Percentiles rank a stretch among this genome's conserved stretches.
Evolutionary conservation across 1,140 invertebrate species (phyloP).

Genomic region (Caenorhabditis remanei): DNA sequence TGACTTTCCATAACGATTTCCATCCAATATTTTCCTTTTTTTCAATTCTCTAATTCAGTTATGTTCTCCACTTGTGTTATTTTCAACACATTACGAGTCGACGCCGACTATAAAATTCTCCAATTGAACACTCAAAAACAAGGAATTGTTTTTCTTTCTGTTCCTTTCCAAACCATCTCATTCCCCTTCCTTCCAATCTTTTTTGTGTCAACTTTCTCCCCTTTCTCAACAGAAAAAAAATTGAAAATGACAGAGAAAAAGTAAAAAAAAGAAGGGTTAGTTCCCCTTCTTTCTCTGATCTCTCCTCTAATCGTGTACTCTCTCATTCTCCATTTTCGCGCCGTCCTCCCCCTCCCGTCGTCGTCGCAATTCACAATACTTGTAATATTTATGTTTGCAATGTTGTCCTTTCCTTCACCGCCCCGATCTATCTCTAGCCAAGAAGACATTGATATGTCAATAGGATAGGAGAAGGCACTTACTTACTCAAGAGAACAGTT

Average conservation of each 20-base stretch:
- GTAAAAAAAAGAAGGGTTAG: conserved; percentile 15
- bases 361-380: conserved; percentile 31
- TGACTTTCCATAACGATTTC: too few species aligned
- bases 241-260: background rate
- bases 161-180: too few species aligned
- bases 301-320: background rate
- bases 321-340: background rate
- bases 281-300: background rate
- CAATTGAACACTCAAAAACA: too few species aligned
- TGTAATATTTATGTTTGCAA: conserved; percentile 51
- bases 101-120: too few species aligned
- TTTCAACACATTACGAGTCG: too few species aligned
- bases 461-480: background rate
- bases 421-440: background rate
- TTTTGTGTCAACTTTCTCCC: background rate
- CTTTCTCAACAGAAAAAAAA: too few species aligned
- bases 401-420: too few species aligned
- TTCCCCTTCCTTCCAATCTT: background rate
- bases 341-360: too few species aligned
- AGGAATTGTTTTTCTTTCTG: too few species aligned
- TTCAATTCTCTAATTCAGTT: too few species aligned
- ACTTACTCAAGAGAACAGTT: background rate
- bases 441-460: conserved; percentile 32
- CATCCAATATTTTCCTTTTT: too few species aligned
- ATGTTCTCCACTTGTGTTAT: too few species aligned